Conservation (phyloP, 2,113 vertebrate species). For the Sinocyclocheilus rhinocerous region DNA sequence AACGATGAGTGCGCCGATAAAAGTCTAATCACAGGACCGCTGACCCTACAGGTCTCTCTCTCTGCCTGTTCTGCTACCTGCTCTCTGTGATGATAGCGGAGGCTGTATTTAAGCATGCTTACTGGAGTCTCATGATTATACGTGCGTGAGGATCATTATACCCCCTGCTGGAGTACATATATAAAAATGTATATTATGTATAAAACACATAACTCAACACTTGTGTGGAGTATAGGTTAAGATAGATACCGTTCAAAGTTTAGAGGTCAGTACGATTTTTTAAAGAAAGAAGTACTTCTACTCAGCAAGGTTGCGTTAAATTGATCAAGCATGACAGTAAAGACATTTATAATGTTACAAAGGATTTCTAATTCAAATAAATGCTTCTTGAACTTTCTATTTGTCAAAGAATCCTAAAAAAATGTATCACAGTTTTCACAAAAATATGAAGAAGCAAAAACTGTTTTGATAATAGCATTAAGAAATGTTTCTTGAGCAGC, state of each 20-base stretch:
- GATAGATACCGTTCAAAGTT: background rate
- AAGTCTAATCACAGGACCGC: slow-evolving; percentile 25
- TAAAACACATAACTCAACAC: no score
- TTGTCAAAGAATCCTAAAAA: no score
- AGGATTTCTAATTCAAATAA: no score
- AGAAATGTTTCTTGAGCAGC: background rate
- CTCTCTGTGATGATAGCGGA: slow-evolving; percentile 28
- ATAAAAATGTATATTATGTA: no score
- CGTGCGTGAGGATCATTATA: slow-evolving; percentile 24
- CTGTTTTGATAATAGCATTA: no score
- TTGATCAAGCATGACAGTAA: background rate
- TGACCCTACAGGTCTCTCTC: slow-evolving; percentile 5
- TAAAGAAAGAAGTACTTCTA: background rate
- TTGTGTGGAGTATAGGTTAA: no score
- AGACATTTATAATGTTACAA: background rate
- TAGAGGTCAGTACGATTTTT: no score
- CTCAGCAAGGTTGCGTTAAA: background rate
- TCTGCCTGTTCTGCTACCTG: slow-evolving; percentile 8
- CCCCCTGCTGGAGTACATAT: slow-evolving; percentile 28
- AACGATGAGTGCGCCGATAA: slow-evolving; percentile 6
- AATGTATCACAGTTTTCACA: no score
- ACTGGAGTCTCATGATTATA: slow-evolving; percentile 13
- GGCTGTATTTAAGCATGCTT: slow-evolving; percentile 3
- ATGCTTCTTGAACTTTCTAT: no score
- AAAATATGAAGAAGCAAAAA: no score